Conservation (phyloP, 2,888 invertebrate genomes). For the Rhynchonema sp. region DNA sequence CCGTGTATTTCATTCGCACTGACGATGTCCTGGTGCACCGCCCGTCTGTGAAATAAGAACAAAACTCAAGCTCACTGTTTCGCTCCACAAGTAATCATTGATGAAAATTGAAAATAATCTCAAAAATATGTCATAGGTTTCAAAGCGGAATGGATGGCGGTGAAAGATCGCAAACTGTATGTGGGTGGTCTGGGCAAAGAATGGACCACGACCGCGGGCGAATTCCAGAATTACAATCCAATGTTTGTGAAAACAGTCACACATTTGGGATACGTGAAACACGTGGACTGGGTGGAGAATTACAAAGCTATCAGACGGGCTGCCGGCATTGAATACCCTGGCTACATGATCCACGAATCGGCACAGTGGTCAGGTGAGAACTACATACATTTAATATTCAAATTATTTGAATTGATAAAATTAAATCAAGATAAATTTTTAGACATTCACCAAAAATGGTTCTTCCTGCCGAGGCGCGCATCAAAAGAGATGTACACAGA, state of each 20-base stretch:
- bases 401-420: no score
- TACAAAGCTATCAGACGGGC: constrained; percentile 48
- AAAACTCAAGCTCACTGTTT: no score
- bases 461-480: constrained; percentile 75
- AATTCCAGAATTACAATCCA: constrained; percentile 64
- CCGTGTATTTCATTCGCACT: no score
- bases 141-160: constrained; percentile 89
- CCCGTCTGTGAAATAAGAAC: no score
- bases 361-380: constrained; percentile 61
- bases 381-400: no score
- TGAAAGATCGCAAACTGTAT: constrained; percentile 63
- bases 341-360: constrained; percentile 93
- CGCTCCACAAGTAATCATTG: no score
- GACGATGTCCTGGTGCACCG: no score
- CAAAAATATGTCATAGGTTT: no score
- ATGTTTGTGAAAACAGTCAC: constrained; percentile 58
- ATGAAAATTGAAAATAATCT: no score
- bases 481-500: constrained; percentile 71
- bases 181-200: constrained; percentile 79
- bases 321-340: constrained; percentile 62
- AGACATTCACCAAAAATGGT: constrained; percentile 67
- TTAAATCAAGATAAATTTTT: no score
- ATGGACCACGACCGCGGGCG: constrained; percentile 72
- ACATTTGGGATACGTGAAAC: constrained; percentile 35
- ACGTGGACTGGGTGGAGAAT: constrained; percentile 39